A percentile compares a stretch with the other conserved stretches of the same genome.
Conservation (phyloP, 2,113 vertebrate genomes). For the Echinops telfairi region DNA sequence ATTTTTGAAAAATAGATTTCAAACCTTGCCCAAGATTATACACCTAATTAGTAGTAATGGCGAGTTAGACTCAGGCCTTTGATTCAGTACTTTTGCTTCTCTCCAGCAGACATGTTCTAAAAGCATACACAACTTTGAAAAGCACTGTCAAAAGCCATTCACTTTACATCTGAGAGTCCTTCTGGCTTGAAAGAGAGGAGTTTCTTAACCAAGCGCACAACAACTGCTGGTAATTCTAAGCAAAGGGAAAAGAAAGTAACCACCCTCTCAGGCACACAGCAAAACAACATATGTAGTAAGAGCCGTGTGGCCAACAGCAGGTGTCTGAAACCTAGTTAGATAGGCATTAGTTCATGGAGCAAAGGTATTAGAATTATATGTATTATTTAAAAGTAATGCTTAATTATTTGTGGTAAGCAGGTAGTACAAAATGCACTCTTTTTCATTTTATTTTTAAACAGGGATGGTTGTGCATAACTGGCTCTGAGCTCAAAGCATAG, state of each 20-base stretch:
- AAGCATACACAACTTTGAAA: neutral
- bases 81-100: neutral
- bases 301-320: constrained; percentile 2
- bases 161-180: neutral
- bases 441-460: constrained; percentile 33
- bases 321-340: neutral
- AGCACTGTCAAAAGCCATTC: neutral
- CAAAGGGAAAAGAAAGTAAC: constrained; percentile 47
- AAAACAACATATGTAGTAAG: neutral
- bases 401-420: neutral
- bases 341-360: neutral
- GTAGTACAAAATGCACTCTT: constrained; percentile 56
- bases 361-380: neutral
- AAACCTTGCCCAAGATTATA: neutral
- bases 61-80: neutral
- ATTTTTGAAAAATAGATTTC: constrained; percentile 33
- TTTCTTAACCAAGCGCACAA: neutral
- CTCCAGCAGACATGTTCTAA: neutral
- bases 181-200: constrained; percentile 2
- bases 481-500: constrained; percentile 46
- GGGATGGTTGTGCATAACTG: neutral
- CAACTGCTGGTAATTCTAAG: neutral
- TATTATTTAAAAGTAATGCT: constrained; percentile 9
- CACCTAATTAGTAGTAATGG: neutral
- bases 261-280: neutral